Base-by-base conservation (phyloP, 2,113 vertebrate species). In the Gila orcuttii region DNA sequence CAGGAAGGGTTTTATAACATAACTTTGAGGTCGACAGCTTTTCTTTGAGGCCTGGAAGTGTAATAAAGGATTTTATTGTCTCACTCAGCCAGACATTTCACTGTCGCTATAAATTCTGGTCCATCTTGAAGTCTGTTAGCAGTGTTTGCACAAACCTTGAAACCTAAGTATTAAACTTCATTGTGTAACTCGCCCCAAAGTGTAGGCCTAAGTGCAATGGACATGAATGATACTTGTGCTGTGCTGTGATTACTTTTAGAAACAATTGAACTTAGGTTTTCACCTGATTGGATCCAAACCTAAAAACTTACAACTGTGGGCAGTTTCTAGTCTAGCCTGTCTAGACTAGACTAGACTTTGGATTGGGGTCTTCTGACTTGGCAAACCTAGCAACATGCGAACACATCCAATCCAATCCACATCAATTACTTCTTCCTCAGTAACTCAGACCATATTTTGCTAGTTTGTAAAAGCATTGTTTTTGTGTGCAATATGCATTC, bases 31-130 rank as follows among this genome's bases (percentile, higher is more conserved):
- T 74, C 71, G 11, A 47, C 11, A 25, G 42, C 39, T 74, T 47
- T 12, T 74, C 39, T 74, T 74, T 74, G 71, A 75, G 71, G 71
- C 23, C 36, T 71, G 21, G 36, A 71, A 71, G 68, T 39, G 36
- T 75, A 75, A 74, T 45, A 47, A 75, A 75, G 42, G 42, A 75
- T 75, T 75, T 25, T 75, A 28, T 17, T 25, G 23, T 47, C 42
- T 75, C 12, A 25, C 42, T 75, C 47, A 75, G 42, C 12, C 71
- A 25, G 71, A 47, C 71, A 71, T 75, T 50, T 50, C 71, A 74
- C 23, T 42, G 39, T 74, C 12, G 6, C 39, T 74, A 45, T 74
- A 25, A 74, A 45, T 39, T 74, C 71, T 47, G 12, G 6, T 75
- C n/a, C 23, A 47, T 47, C n/a, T 15, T 75, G n/a, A 42, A 47